Conservation (phyloP, 2,888 invertebrate genomes). For the Lycophotia porphyrea region DNA sequence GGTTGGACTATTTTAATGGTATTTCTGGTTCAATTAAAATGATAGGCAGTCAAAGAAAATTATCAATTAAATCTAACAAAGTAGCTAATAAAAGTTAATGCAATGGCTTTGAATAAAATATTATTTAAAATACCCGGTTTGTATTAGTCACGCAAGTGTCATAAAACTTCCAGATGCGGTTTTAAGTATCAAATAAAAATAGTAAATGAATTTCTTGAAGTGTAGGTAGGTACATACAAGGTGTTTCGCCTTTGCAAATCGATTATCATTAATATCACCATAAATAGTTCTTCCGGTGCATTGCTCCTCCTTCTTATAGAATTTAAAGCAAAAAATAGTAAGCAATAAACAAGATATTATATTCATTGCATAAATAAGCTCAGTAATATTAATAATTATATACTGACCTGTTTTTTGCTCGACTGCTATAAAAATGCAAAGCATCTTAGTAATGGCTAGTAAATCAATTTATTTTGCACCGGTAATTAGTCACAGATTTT, state of each 20-base stretch:
- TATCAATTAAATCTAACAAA: constrained; percentile 18
- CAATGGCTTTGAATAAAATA: constrained; percentile 7
- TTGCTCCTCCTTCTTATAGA: constrained; percentile 7
- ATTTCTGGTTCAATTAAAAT: constrained; percentile 36
- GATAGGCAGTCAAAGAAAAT: constrained; percentile 31
- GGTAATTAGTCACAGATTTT: constrained; percentile 35
- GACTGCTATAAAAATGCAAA: constrained; percentile 7
- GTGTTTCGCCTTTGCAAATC: constrained; percentile 45
- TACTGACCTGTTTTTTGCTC: background rate
- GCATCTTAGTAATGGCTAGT: constrained; percentile 28
- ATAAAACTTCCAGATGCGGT: constrained; percentile 26
- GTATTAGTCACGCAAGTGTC: background rate
- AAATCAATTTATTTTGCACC: constrained; percentile 36
- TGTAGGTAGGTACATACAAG: no score
- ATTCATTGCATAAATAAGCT: background rate
- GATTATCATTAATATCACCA: constrained; percentile 38
- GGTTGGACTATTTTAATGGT: constrained; percentile 58
- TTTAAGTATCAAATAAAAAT: constrained; percentile 32
- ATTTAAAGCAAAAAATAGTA: constrained; percentile 19
- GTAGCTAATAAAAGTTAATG: constrained; percentile 2
- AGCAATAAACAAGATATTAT: background rate
- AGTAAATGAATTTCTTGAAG: constrained; percentile 20
- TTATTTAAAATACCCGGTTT: background rate
- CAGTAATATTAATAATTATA: background rate
- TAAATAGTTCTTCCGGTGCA: constrained; percentile 36